These are phyloP conservation scores for Tympanoctomys barrerae DNA, from an alignment of 2,797 vertebrate genomes.

Conservation along the genomic window DNA sequence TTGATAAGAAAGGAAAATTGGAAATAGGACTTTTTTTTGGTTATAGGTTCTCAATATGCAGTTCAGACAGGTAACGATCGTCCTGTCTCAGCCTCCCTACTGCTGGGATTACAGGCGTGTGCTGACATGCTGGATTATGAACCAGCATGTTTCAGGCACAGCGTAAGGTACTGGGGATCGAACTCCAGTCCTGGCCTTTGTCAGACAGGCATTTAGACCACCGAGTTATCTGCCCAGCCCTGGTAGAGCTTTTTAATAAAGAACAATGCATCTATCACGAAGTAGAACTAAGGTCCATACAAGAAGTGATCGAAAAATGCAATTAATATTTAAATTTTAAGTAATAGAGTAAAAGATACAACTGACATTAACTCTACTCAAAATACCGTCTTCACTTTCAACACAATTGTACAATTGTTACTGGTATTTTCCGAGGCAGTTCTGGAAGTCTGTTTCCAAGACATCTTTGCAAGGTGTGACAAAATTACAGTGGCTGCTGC, in stretches of 20 bases:
- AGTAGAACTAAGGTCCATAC: neutral
- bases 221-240: too few relatives aligned
- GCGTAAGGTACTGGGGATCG: too few relatives aligned
- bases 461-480: neutral
- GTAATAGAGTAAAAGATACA: neutral
- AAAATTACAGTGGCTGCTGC: neutral
- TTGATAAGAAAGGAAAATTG: neutral
- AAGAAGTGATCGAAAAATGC: neutral
- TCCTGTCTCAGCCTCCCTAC: too few relatives aligned
- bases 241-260: neutral
- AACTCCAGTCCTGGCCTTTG: too few relatives aligned
- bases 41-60: too few relatives aligned
- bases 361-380: neutral
- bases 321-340: neutral
- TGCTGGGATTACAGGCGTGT: too few relatives aligned
- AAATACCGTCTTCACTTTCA: neutral
- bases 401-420: neutral
- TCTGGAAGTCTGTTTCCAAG: neutral
- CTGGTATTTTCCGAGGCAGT: neutral
- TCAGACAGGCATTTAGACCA: too few relatives aligned
- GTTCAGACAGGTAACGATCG: too few relatives aligned
- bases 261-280: neutral
- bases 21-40: neutral
- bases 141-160: too few relatives aligned
- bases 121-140: too few relatives aligned